Conservation (phyloP, 2,888 invertebrate genomes). For the Blastobasis adustella region DNA sequence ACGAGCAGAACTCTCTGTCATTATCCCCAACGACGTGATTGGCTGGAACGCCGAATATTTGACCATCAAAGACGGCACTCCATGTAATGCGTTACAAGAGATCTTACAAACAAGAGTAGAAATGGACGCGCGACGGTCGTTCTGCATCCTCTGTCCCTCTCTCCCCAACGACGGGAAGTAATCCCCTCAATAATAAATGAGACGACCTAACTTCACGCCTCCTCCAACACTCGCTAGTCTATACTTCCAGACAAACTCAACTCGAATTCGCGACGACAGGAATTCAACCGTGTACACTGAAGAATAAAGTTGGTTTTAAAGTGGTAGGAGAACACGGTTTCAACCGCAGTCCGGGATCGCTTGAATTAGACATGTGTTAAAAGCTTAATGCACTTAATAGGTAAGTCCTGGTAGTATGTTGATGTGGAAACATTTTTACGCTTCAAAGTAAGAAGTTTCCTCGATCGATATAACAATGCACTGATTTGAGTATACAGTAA, state of each 20-base stretch:
- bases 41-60: too few species aligned
- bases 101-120: constrained; percentile 15
- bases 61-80: too few species aligned
- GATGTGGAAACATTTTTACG: constrained; percentile 11
- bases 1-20: too few species aligned
- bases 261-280: constrained; percentile 20
- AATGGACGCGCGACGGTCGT: constrained; percentile 18
- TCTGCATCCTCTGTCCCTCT: constrained; percentile 11
- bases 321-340: constrained; percentile 17
- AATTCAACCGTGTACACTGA: constrained; percentile 21
- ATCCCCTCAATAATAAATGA: constrained; percentile 71
- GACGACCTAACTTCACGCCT: constrained; percentile 64
- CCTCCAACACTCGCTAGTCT: constrained; percentile 51
- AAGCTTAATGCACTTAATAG: constrained; percentile 67
- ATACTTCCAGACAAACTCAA: constrained; percentile 45
- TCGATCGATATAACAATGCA: too few species aligned
- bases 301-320: constrained; percentile 16
- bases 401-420: constrained; percentile 36
- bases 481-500: too few species aligned
- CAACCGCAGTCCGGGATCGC: constrained; percentile 24
- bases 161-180: constrained; percentile 39
- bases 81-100: background rate
- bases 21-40: too few species aligned
- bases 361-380: constrained; percentile 69
- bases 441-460: too few species aligned